Evolutionary conservation across 2,113 vertebrate species (phyloP), one percentile per base, ranked within the genome.

Genomic region (Suricata suricatta): DNA sequence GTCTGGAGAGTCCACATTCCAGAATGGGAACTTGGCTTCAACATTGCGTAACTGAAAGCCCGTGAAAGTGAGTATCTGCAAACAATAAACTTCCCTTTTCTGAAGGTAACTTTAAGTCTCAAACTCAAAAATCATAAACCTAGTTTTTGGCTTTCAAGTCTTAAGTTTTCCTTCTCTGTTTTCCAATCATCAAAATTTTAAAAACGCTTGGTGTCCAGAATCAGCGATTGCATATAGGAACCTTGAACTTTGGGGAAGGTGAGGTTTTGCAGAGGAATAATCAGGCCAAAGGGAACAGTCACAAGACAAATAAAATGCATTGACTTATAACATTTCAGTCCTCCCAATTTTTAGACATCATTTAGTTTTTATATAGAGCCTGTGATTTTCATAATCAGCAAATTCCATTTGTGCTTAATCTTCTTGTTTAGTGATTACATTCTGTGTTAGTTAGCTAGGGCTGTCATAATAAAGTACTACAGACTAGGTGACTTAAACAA

Each of bases 1-100:
- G 95, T 98, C 96, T 97, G 68, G 74, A 85, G 23, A 89, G 6
- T 54, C 85, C 91, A 35, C 66, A 88, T 86, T 52, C 16, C 57
- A 91, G 88, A 91, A 88, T 44, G 47, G 12, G 52, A 88, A 96
- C 11, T 90, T 88, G 27, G 29, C 63, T 84, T 93, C 82, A 76
- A 91, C 17, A 41, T 79, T 95, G n/a, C 68, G 11, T 90, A 47
- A 98, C 19, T 35, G 33, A 93, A 93, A 97, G 23, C 12, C 68
- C 33, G 86, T 95, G 97, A 85, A 93, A 95, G 14, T 81, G 54
- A 93, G 86, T 96, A 95, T 80, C 64, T 95, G 50, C 35, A 95
- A 64, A 86, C 35, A 80, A 79, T 69, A 80, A 97, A 71, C 47
- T 89, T 91, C 12, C 19, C 47, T 89, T 2, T 44, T 90, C 7